Percentiles rank a stretch among this genome's conserved stretches.
These are phyloP conservation scores for Myrmecophaga tridactyla DNA, from an alignment of 2,113 vertebrate genomes.

Conservation along the genomic window DNA sequence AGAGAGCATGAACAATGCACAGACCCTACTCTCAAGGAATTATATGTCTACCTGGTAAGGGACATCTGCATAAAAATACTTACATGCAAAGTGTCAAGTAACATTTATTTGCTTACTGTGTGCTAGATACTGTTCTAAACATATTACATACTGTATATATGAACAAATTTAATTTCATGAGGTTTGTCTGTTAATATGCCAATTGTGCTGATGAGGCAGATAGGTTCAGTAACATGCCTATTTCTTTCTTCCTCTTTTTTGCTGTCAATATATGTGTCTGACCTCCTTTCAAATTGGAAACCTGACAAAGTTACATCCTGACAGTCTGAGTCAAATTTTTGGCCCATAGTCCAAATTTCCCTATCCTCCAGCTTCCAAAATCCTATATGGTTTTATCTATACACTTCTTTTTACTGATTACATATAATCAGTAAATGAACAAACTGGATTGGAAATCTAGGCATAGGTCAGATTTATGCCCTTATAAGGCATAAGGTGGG, in stretches of 20 bases:
- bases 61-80: not conserved
- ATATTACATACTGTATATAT: not conserved
- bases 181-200: constrained; percentile 15
- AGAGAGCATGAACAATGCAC: not conserved
- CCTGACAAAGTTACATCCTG: not conserved
- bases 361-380: not conserved
- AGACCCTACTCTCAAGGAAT: not conserved
- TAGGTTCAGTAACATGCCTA: not conserved
- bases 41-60: not conserved
- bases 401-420: not conserved
- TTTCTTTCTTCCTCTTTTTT: not conserved
- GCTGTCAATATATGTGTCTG: not conserved
- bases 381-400: not conserved
- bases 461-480: not conserved
- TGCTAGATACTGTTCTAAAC: not conserved
- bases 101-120: not conserved
- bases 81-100: not conserved
- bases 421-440: constrained; percentile 1
- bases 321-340: not conserved
- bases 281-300: not conserved
- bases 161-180: constrained; percentile 8
- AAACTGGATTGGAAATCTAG: constrained; percentile 10
- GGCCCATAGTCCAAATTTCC: not conserved
- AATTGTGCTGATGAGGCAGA: not conserved
- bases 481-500: not conserved